These are phyloP conservation scores for Drosophila kikkawai DNA, from an alignment of 1,140 invertebrate genomes.

Conservation along the genomic window DNA sequence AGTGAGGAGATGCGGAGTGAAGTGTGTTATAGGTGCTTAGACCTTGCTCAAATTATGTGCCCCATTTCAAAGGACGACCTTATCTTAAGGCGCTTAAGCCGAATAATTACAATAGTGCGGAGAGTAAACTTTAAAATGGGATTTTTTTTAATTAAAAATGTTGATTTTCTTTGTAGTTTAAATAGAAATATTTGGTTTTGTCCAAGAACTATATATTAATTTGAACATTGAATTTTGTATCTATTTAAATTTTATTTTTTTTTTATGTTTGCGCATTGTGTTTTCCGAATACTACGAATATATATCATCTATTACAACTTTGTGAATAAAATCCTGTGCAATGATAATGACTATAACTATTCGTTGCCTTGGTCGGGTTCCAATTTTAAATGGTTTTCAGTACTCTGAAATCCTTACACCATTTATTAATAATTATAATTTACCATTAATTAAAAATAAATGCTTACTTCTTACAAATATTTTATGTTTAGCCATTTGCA, in stretches of 20 bases:
- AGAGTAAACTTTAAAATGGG: background rate
- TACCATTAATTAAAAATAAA: too few relatives aligned
- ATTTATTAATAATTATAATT: too few relatives aligned
- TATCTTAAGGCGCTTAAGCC: background rate
- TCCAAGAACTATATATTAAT: background rate
- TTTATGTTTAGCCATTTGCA: too few relatives aligned
- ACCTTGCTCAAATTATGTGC: conserved; percentile 14
- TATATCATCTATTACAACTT: too few relatives aligned
- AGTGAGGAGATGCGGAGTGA: conserved; percentile 9
- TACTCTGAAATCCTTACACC: too few relatives aligned
- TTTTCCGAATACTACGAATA: background rate
- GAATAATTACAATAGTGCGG: background rate
- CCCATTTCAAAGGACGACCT: background rate
- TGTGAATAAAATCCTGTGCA: too few relatives aligned
- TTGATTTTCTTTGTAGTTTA: background rate
- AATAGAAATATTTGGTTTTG: background rate
- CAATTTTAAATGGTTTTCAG: too few relatives aligned
- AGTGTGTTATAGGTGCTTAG: conserved; percentile 11
- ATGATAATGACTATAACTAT: too few relatives aligned
- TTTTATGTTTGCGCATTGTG: background rate
- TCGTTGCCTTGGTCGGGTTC: too few relatives aligned
- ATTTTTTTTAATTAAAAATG: too few relatives aligned
- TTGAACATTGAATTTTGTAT: background rate
- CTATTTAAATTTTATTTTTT: too few relatives aligned
- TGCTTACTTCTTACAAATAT: too few relatives aligned